phyloP scores from a whole-genome alignment of 2,888 invertebrate genomes.

The Pollenia griseotomentosa region DNA sequence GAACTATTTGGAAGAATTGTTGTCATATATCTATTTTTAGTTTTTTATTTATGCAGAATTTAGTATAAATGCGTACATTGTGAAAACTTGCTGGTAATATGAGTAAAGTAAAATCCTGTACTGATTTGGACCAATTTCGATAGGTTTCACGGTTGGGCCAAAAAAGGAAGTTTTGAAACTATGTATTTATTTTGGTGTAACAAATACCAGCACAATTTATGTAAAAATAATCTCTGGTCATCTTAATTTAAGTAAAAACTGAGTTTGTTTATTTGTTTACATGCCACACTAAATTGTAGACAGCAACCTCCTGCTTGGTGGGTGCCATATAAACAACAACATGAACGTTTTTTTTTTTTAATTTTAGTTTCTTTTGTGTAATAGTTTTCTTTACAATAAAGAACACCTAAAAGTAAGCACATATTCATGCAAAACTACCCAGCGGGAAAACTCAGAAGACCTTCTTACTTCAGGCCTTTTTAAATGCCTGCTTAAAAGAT shows the following conservation, averaged over 20 bases:
- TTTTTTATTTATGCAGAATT: too few species aligned
- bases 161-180: too few species aligned
- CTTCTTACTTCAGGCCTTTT: too few species aligned
- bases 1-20: too few species aligned
- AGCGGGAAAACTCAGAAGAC: too few species aligned
- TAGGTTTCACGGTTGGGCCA: too few species aligned
- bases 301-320: slow-evolving; percentile 55
- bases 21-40: too few species aligned
- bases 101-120: too few species aligned
- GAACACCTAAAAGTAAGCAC: slow-evolving; percentile 2
- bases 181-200: background rate
- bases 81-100: too few species aligned
- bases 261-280: slow-evolving; percentile 27
- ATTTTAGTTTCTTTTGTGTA: slow-evolving; percentile 1
- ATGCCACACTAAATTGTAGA: slow-evolving; percentile 18
- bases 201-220: background rate
- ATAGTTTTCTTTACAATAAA: background rate
- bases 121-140: too few species aligned
- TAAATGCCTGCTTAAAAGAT: too few species aligned
- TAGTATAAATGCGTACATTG: too few species aligned
- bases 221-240: slow-evolving; percentile 5
- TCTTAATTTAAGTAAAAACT: slow-evolving; percentile 7
- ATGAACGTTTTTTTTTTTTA: background rate
- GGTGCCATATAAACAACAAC: slow-evolving; percentile 52
- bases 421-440: background rate